Evolutionary conservation across 2,888 invertebrate species (phyloP).

Genomic region (Idaea dimidiata): DNA sequence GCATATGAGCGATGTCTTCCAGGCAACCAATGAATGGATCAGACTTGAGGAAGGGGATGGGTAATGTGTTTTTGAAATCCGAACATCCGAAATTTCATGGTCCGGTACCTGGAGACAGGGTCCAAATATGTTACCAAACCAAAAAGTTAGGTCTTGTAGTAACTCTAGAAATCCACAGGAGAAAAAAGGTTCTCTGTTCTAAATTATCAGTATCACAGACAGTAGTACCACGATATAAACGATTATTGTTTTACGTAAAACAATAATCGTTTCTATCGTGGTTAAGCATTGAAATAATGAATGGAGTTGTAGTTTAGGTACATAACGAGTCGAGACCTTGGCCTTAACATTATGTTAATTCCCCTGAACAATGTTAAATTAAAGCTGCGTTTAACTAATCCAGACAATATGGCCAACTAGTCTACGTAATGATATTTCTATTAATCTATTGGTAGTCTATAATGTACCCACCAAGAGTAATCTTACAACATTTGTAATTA

Average conservation of each 20-base stretch:
- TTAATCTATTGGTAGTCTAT: no score
- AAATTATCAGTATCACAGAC: neutral
- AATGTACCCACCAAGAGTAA: no score
- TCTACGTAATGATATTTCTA: no score
- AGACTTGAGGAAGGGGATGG: no score
- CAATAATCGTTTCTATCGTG: constrained; percentile 8
- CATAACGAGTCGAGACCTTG: constrained; percentile 49
- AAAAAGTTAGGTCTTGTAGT: no score
- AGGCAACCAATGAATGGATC: no score
- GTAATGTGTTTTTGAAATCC: no score
- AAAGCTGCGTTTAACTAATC: constrained; percentile 14
- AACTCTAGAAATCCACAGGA: neutral
- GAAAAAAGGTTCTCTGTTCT: neutral
- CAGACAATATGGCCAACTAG: neutral
- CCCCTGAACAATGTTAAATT: constrained; percentile 26
- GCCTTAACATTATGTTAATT: constrained; percentile 69
- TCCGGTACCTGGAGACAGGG: no score
- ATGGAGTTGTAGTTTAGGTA: constrained; percentile 37
- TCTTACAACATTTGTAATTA: no score
- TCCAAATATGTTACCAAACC: no score
- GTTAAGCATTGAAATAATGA: constrained; percentile 31
- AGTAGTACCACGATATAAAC: constrained; percentile 8
- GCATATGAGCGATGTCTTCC: no score
- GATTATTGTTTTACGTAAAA: neutral
- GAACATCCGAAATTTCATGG: no score